A percentile compares a stretch with the other conserved stretches of the same genome.
Conservation (phyloP, 2,113 vertebrate species). For the Odontophorus gujanensis region DNA sequence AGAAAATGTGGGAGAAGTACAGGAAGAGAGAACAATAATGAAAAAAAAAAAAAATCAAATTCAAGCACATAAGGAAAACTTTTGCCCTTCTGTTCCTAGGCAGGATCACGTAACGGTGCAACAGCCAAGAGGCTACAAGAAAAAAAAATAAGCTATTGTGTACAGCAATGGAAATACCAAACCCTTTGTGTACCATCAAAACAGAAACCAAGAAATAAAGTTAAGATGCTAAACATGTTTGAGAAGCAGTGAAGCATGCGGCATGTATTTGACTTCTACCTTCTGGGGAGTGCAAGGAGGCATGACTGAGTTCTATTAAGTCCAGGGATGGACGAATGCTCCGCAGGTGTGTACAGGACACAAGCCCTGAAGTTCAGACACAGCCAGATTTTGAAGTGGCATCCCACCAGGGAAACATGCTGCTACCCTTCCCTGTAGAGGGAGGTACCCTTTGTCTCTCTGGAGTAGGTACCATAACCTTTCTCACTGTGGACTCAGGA, state of each 20-base stretch:
- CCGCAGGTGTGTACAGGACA: neutral
- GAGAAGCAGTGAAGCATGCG: conserved; percentile 39
- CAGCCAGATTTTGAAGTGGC: neutral
- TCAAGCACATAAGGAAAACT: conserved; percentile 35
- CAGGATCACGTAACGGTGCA: conserved; percentile 46
- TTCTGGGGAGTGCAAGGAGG: conserved; percentile 12
- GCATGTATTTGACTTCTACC: conserved; percentile 48
- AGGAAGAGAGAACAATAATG: neutral
- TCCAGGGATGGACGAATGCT: neutral
- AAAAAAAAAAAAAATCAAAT: neutral
- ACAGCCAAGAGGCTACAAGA: conserved; percentile 58
- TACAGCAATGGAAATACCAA: conserved; percentile 68
- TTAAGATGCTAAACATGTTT: conserved; percentile 67
- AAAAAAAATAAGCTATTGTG: conserved; percentile 53
- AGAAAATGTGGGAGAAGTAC: neutral
- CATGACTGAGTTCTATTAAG: conserved; percentile 50
- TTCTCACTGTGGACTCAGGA: neutral
- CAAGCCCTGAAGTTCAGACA: neutral
- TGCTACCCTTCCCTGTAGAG: neutral
- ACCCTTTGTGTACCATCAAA: conserved; percentile 54
- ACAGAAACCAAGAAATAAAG: conserved; percentile 68
- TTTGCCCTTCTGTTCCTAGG: conserved; percentile 36
- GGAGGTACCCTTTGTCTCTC: rapidly evolving
- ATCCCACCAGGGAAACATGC: neutral
- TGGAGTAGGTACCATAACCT: neutral